Evolutionary conservation across 2,888 invertebrate species (phyloP), one percentile per base, ranked within the genome.

Genomic region (Cheiracanthium punctorium): DNA sequence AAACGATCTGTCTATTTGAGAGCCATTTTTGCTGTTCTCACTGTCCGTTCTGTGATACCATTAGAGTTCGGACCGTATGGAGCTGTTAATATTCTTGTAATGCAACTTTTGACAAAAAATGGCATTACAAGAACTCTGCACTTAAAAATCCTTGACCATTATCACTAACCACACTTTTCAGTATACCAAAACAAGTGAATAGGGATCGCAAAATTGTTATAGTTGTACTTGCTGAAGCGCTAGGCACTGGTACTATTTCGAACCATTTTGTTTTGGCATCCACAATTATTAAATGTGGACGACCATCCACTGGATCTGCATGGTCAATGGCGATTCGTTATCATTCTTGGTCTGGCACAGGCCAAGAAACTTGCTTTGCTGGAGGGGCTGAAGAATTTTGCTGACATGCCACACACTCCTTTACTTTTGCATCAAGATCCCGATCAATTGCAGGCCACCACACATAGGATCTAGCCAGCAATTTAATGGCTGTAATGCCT

Each of bases 271-370:
- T 88, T 33, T 88, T 73, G 0, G 90, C 88, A 71, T 90, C 90
- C 0, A 90, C 80, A 0, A 90, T 28, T 1, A 90, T 58, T 7
- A 90, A 58, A 70, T 89, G 90, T 85, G 89, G 30, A 77, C 67
- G 8, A 52, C 89, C 74, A 48, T 88, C 41, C 86, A 86, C 72
- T 8, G 89, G 82, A 41, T 92, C 92, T 20, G 92, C 91, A 89
- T 91, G 92, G 88, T 93, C 92, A 24, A 92, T 89, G 89, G 92
- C 72, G 10, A 37, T 37, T 37, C 37, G 37, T 37, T 37, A 4
- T 10, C 37, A 37, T 7, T 7, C 37, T 7, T 89, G 87, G 7
- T 79, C 88, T 32, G 91, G 24, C 2, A 20, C n/a, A 64, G 76
- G 76, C 76, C 67, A 76, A 24, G 37, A 32, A 14, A 41, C 20